phyloP scores from a whole-genome alignment of 2,113 vertebrate genomes.

The Rhea pennata region DNA sequence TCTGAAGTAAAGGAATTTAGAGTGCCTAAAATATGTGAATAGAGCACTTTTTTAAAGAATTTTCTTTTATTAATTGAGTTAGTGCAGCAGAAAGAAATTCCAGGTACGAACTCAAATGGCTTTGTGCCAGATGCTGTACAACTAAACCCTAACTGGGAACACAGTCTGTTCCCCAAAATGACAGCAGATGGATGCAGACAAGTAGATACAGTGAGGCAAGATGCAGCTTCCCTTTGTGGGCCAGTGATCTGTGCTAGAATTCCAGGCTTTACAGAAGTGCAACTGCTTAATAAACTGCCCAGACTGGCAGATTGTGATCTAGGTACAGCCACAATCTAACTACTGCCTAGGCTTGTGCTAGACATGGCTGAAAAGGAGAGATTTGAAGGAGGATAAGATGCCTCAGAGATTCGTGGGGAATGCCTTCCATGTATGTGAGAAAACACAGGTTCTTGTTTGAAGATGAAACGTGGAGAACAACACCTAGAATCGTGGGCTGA shows the following conservation, averaged over 20 bases:
- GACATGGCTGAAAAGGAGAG: neutral
- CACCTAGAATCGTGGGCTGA: neutral
- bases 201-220: neutral
- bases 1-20: neutral
- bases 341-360: fast-evolving
- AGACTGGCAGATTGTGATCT: fast-evolving
- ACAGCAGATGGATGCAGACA: neutral
- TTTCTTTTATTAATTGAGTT: neutral
- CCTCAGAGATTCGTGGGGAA: neutral
- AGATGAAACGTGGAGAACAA: neutral
- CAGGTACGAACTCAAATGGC: neutral
- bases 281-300: neutral
- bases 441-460: neutral
- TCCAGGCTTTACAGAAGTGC: neutral
- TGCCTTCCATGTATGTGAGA: fast-evolving
- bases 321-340: fast-evolving
- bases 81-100: neutral
- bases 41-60: neutral
- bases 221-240: neutral
- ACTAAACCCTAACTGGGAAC: neutral
- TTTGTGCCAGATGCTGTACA: neutral
- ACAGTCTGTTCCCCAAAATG: fast-evolving
- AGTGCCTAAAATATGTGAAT: neutral
- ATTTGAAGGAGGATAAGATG: neutral
- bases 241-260: fast-evolving